A percentile compares a stretch with the other conserved stretches of the same genome.
Evolutionary conservation across 2,797 vertebrate genomes (phyloP).

Genomic region (Carduelis carduelis): DNA sequence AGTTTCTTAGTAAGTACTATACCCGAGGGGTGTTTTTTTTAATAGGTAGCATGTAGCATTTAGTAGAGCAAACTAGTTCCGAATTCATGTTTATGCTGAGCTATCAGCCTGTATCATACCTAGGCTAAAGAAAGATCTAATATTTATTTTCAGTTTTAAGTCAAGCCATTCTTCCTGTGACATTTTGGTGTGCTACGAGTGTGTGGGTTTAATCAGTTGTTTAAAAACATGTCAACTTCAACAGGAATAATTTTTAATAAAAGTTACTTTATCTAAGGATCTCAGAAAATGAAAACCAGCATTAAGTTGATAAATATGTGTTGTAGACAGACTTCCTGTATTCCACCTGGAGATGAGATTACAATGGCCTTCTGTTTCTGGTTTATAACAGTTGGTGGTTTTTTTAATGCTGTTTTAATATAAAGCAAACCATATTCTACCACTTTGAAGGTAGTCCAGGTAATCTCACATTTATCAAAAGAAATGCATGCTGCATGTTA

Average conservation of each 20-base stretch:
- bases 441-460: constrained; percentile 3
- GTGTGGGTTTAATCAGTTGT: neutral
- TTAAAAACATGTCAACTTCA: neutral
- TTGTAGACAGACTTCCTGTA: neutral
- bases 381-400: neutral
- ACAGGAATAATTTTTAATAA: neutral
- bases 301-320: neutral
- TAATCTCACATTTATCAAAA: constrained; percentile 1
- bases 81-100: neutral
- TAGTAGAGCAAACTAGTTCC: neutral
- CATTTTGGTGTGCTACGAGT: neutral
- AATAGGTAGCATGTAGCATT: neutral
- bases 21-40: neutral
- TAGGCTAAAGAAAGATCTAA: neutral
- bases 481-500: neutral
- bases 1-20: neutral
- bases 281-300: neutral
- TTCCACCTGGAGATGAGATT: neutral
- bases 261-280: neutral
- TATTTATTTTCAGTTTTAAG: neutral
- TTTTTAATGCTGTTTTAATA: neutral
- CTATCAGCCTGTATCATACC: neutral
- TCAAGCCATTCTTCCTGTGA: neutral
- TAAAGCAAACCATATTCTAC: neutral
- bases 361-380: neutral